These are phyloP conservation scores for Drosophila sucinea DNA, from an alignment of 1,140 invertebrate species.

Conservation along the genomic window DNA sequence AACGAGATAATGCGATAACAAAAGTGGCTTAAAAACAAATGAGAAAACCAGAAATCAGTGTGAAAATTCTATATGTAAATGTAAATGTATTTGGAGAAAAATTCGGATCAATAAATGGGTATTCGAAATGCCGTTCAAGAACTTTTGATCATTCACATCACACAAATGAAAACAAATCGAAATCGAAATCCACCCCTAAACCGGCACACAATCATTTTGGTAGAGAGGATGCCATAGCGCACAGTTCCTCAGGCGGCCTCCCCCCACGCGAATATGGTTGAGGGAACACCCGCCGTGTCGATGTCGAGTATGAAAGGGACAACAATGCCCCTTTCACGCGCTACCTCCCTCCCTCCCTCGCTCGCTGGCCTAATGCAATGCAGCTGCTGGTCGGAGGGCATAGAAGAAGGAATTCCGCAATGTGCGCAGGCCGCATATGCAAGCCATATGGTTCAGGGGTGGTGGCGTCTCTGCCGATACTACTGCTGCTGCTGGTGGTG, in stretches of 20 bases:
- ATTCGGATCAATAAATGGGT: slow-evolving; percentile 10
- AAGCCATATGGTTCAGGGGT: slow-evolving; percentile 66
- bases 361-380: slow-evolving; percentile 31
- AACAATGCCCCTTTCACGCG: slow-evolving; percentile 37
- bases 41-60: slow-evolving; percentile 44
- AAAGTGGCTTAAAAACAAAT: slow-evolving; percentile 6
- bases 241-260: background rate
- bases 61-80: slow-evolving; percentile 38
- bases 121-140: slow-evolving; percentile 36
- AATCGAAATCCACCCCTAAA: slow-evolving; percentile 52
- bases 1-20: slow-evolving; percentile 21
- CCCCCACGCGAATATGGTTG: slow-evolving; percentile 10
- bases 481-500: slow-evolving; percentile 11
- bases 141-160: slow-evolving; percentile 6
- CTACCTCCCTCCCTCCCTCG: slow-evolving; percentile 9
- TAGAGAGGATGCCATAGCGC: slow-evolving; percentile 29
- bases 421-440: slow-evolving; percentile 65
- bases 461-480: slow-evolving; percentile 22
- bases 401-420: slow-evolving; percentile 73
- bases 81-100: slow-evolving; percentile 10
- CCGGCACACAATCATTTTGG: background rate
- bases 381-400: slow-evolving; percentile 29
- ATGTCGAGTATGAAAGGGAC: slow-evolving; percentile 28
- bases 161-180: slow-evolving; percentile 10
- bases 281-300: slow-evolving; percentile 24